Conservation (phyloP, 2,888 invertebrate species). For the Cataglyphis albicans region DNA sequence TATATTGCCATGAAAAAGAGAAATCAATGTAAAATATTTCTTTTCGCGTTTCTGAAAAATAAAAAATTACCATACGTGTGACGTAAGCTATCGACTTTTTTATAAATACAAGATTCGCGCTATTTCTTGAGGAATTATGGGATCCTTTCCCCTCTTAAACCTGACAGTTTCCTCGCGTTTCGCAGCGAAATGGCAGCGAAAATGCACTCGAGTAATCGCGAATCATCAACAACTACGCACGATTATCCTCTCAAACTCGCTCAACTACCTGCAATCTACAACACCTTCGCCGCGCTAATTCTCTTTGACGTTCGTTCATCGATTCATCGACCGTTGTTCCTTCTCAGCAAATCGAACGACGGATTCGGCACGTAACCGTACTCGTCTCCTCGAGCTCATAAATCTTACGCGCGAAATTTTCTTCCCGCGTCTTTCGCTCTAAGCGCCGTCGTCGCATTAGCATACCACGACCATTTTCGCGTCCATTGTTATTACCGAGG, state of each 20-base stretch:
- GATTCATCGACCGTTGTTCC: neutral
- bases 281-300: constrained; percentile 21
- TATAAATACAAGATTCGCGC: neutral
- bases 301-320: constrained; percentile 32
- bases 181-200: neutral
- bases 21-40: neutral
- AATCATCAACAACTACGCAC: constrained; percentile 55
- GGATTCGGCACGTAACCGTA: constrained; percentile 2
- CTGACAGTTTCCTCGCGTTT: neutral
- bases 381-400: neutral
- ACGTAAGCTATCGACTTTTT: neutral
- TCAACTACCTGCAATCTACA: constrained; percentile 58
- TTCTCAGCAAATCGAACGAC: neutral
- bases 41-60: neutral
- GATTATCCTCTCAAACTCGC: constrained; percentile 61
- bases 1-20: neutral
- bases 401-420: constrained; percentile 19
- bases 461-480: constrained; percentile 17
- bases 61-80: neutral
- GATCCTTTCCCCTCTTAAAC: neutral
- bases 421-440: neutral
- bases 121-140: neutral
- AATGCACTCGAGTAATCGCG: constrained; percentile 39
- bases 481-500: constrained; percentile 5
- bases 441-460: neutral